A percentile compares a stretch with the other conserved stretches of the same genome.
These are phyloP conservation scores for Calcarius lapponicus DNA, from an alignment of 2,797 vertebrate genomes.

Conservation along the genomic window DNA sequence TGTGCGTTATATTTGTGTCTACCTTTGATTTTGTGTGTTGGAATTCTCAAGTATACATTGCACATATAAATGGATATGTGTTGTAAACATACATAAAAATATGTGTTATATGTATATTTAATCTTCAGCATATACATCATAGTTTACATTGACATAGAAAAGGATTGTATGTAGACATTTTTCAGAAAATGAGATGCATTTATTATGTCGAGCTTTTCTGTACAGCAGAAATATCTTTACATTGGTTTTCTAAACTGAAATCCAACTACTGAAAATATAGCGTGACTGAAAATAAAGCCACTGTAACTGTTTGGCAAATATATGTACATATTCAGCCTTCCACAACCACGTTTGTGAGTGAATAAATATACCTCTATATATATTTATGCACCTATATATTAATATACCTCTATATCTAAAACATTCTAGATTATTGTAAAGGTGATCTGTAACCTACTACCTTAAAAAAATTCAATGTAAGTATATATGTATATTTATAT, in stretches of 20 bases:
- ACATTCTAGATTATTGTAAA: not conserved
- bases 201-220: not conserved
- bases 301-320: not conserved
- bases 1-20: not conserved
- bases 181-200: not conserved
- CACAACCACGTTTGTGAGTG: not conserved
- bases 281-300: not conserved
- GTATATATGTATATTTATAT: not conserved
- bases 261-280: not conserved
- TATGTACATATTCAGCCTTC: not conserved
- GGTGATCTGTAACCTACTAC: not conserved
- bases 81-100: not conserved
- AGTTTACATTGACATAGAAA: not conserved
- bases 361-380: not conserved
- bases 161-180: not conserved
- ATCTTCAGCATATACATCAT: not conserved
- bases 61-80: not conserved
- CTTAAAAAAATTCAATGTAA: not conserved
- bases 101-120: not conserved
- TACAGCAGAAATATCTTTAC: not conserved
- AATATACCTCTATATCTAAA: not conserved
- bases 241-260: not conserved
- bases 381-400: not conserved
- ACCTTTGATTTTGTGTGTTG: not conserved
- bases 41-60: not conserved